Percentiles rank a stretch among this genome's conserved stretches.
Evolutionary conservation across 2,113 vertebrate species (phyloP).

Genomic region (Cinclus mexicanus): DNA sequence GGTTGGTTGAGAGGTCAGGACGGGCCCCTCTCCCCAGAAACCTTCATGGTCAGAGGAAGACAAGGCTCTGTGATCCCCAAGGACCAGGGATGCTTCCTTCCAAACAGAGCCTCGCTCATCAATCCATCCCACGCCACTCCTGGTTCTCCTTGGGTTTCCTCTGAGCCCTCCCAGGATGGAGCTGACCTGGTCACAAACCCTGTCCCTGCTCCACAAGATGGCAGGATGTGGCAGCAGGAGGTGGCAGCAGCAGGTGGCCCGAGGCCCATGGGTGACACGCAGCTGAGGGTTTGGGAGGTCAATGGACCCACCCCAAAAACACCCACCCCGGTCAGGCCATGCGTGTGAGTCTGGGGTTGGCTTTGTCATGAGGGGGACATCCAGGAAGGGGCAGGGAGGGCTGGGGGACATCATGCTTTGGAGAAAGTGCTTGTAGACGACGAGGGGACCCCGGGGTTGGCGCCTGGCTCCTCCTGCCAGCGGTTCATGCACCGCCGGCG

Average conservation of each 20-base stretch:
- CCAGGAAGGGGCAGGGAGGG: not conserved
- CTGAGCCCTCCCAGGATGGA: not conserved
- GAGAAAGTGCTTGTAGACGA: conserved; percentile 92
- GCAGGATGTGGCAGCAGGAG: not conserved
- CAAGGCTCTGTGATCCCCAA: not conserved
- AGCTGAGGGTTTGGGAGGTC: not conserved
- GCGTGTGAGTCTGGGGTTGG: not conserved
- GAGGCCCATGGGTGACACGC: not conserved
- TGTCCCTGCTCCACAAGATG: not conserved
- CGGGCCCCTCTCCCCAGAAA: not conserved
- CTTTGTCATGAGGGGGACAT: conserved; percentile 27
- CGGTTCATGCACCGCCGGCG: conserved; percentile 96
- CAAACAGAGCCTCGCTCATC: not conserved
- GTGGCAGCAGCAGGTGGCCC: not conserved
- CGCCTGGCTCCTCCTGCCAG: conserved; percentile 91
- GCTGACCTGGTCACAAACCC: not conserved
- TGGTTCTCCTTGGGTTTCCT: not conserved
- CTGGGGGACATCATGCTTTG: conserved; percentile 85
- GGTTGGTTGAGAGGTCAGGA: not conserved
- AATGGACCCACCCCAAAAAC: not conserved
- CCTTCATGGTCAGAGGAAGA: not conserved
- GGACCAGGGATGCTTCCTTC: not conserved
- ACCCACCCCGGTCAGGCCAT: not conserved
- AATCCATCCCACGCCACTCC: not conserved
- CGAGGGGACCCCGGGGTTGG: conserved; percentile 84